Conservation (phyloP, 2,113 vertebrate species). For the Pogona vitticeps region DNA sequence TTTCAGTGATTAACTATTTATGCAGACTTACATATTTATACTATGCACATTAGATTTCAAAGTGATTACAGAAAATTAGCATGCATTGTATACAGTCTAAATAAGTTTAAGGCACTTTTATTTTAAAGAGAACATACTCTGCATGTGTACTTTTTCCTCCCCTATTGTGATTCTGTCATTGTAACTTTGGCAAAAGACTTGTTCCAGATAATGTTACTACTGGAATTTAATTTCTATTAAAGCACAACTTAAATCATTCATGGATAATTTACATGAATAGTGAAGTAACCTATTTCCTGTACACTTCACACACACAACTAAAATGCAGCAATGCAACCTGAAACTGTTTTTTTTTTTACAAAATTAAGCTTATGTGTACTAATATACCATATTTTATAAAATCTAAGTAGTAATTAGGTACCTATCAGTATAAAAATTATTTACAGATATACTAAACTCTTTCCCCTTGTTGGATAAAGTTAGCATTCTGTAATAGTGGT, state of each 20-base stretch:
- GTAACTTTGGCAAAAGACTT: conserved; percentile 30
- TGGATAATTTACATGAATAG: conserved; percentile 21
- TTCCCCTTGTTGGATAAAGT: neutral
- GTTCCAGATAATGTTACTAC: neutral
- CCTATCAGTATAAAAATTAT: conserved; percentile 22
- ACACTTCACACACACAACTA: conserved; percentile 13
- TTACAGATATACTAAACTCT: conserved; percentile 3
- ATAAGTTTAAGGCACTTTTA: conserved; percentile 50
- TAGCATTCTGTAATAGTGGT: neutral
- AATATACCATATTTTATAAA: conserved; percentile 1
- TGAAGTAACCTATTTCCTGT: neutral
- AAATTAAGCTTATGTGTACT: conserved; percentile 15
- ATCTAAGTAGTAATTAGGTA: conserved; percentile 6
- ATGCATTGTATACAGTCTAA: conserved; percentile 22
- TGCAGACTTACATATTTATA: conserved; percentile 15
- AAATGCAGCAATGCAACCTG: conserved; percentile 3
- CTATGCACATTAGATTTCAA: conserved; percentile 45
- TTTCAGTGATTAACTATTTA: neutral
- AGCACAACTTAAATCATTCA: conserved; percentile 13
- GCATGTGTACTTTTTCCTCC: conserved; percentile 17
- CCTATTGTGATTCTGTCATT: conserved; percentile 1
- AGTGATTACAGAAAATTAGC: conserved; percentile 5
- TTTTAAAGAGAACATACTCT: conserved; percentile 24
- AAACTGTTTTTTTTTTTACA: neutral
- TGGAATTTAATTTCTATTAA: neutral